Percentiles rank a stretch among this genome's conserved stretches.
These are phyloP conservation scores for Drosophila pegasa DNA, from an alignment of 2,888 invertebrate species.

Conservation along the genomic window DNA sequence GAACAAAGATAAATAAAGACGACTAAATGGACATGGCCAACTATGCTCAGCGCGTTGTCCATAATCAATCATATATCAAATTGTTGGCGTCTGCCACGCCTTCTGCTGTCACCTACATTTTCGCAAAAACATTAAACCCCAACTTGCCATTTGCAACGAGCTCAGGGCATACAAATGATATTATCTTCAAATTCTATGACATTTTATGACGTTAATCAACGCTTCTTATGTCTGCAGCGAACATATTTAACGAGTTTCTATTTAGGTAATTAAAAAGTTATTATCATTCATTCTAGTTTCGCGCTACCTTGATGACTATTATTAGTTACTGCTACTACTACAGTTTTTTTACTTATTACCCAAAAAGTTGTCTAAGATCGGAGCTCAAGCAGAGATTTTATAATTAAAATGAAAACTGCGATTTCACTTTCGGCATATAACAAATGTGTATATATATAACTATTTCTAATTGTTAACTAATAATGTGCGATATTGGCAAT, in stretches of 20 bases:
- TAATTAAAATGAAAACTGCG: not conserved
- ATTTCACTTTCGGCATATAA: not conserved
- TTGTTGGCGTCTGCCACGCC: too few species aligned
- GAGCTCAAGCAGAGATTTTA: not conserved
- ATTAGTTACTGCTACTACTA: not conserved
- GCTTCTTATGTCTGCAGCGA: not conserved
- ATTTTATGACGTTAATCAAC: not conserved
- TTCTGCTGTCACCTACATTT: too few species aligned
- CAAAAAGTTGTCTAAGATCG: not conserved
- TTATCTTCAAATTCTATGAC: not conserved
- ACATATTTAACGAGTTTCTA: not conserved
- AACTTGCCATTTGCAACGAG: not conserved
- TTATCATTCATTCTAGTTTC: not conserved
- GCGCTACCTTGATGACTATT: not conserved
- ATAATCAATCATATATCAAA: too few species aligned
- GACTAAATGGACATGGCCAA: too few species aligned
- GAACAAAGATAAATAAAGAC: too few species aligned
- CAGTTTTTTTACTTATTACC: not conserved
- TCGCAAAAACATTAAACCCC: too few species aligned
- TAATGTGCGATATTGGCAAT: not conserved
- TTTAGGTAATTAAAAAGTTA: slow-evolving; percentile 1
- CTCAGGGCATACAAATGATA: not conserved
- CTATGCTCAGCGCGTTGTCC: too few species aligned
- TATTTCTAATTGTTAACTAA: slow-evolving; percentile 1
- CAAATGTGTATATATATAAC: too few species aligned